These are phyloP conservation scores for Nyleta sp. DNA, from an alignment of 2,888 invertebrate species.

Conservation along the genomic window DNA sequence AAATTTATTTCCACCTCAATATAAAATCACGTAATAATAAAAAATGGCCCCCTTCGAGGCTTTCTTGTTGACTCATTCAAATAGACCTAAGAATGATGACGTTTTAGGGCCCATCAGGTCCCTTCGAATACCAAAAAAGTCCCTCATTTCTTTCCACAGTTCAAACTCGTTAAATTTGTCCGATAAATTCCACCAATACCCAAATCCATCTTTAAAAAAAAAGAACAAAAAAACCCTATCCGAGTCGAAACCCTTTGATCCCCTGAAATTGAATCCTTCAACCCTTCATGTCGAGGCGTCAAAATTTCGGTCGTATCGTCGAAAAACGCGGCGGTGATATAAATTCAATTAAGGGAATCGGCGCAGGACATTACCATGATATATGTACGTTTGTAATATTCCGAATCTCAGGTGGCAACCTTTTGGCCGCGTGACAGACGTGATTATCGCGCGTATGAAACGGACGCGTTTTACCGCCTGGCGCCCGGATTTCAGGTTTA, in stretches of 20 bases:
- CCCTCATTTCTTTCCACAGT: too few relatives aligned
- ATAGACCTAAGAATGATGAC: too few relatives aligned
- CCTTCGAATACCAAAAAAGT: too few relatives aligned
- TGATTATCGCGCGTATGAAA: slow-evolving; percentile 62
- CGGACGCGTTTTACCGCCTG: slow-evolving; percentile 63
- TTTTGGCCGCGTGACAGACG: slow-evolving; percentile 62
- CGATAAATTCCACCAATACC: too few relatives aligned
- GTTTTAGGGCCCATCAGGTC: too few relatives aligned
- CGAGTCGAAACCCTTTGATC: not conserved
- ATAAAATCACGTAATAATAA: too few relatives aligned
- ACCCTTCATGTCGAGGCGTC: slow-evolving; percentile 5
- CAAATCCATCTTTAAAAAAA: too few relatives aligned
- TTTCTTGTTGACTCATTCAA: too few relatives aligned
- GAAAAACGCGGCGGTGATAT: slow-evolving; percentile 17
- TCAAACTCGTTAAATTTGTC: too few relatives aligned
- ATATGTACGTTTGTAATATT: slow-evolving; percentile 48
- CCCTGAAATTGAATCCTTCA: not conserved
- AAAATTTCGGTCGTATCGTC: slow-evolving; percentile 5
- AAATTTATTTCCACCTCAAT: too few relatives aligned
- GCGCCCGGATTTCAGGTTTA: slow-evolving; percentile 77
- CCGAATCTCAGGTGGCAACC: slow-evolving; percentile 63
- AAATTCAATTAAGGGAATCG: slow-evolving; percentile 45
- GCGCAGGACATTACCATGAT: slow-evolving; percentile 38
- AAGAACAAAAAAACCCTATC: too few relatives aligned
- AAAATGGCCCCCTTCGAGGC: too few relatives aligned